A percentile compares a stretch with the other conserved stretches of the same genome.
Evolutionary conservation across 2,113 vertebrate genomes (phyloP).

Genomic region (Puffinus mauretanicus): DNA sequence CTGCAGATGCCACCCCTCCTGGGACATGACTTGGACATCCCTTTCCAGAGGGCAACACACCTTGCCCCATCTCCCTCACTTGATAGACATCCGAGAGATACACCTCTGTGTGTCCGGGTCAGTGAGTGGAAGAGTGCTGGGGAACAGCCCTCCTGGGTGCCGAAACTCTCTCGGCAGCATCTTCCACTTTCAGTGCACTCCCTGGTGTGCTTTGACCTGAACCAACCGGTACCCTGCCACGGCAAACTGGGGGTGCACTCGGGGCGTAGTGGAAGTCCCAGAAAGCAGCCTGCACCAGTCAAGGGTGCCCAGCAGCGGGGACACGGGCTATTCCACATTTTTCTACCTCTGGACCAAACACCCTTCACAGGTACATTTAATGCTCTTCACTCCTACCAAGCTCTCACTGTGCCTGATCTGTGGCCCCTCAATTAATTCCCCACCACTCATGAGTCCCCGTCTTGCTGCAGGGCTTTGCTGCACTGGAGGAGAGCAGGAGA

Average conservation of each 20-base stretch:
- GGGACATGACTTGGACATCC: not conserved
- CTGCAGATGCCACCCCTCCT: not conserved
- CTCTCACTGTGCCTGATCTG: too few relatives aligned
- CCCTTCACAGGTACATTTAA: not conserved
- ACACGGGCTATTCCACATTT: not conserved
- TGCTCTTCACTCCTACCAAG: not conserved
- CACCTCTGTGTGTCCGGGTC: too few relatives aligned
- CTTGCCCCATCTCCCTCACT: not conserved
- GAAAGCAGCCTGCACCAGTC: not conserved
- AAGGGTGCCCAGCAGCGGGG: not conserved
- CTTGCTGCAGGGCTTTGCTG: not conserved
- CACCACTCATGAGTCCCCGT: accelerated
- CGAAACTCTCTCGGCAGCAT: not conserved
- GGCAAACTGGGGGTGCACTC: not conserved
- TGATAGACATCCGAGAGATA: accelerated
- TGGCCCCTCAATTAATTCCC: not conserved
- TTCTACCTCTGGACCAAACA: not conserved
- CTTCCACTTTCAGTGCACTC: accelerated
- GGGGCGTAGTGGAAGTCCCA: not conserved
- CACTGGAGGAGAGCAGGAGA: not conserved
- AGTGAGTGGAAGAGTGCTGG: not conserved
- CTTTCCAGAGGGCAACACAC: not conserved
- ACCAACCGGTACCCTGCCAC: not conserved
- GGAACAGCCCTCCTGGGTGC: not conserved
- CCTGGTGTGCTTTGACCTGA: not conserved